A percentile compares a stretch with the other conserved stretches of the same genome.
phyloP scores from a whole-genome alignment of 2,113 vertebrate genomes.

The Verasper variegatus region DNA sequence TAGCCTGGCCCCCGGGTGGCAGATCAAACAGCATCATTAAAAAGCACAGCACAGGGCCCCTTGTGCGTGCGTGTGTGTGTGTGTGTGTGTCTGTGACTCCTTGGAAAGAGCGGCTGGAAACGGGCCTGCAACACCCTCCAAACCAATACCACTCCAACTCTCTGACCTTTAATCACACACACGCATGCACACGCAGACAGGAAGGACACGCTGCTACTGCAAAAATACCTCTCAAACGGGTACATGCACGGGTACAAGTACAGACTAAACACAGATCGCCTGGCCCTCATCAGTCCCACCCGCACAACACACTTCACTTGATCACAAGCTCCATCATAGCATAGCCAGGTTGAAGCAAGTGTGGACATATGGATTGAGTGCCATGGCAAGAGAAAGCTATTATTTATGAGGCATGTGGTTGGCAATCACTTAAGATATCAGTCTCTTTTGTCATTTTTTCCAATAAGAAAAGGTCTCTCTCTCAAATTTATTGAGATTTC shows the following conservation, averaged over 20 bases:
- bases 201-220: slow-evolving; percentile 24
- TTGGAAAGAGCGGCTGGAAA: slow-evolving; percentile 65
- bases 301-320: slow-evolving; percentile 45
- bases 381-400: slow-evolving; percentile 41
- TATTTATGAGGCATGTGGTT: slow-evolving; percentile 37
- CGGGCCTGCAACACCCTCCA: slow-evolving; percentile 64
- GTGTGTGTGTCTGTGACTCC: slow-evolving; percentile 45
- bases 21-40: slow-evolving; percentile 77
- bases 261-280: slow-evolving; percentile 49
- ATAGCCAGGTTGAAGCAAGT: slow-evolving; percentile 35
- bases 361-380: slow-evolving; percentile 68
- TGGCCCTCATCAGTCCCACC: slow-evolving; percentile 63
- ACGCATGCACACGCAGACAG: slow-evolving; percentile 14
- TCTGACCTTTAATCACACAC: slow-evolving; percentile 39
- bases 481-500: slow-evolving; percentile 5
- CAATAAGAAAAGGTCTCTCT: not conserved
- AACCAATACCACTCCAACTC: slow-evolving; percentile 62
- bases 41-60: slow-evolving; percentile 65
- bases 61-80: slow-evolving; percentile 55
- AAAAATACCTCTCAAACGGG: slow-evolving; percentile 21
- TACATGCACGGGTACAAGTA: slow-evolving; percentile 19
- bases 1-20: slow-evolving; percentile 55
- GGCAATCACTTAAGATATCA: slow-evolving; percentile 11
- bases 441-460: slow-evolving; percentile 21
- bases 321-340: slow-evolving; percentile 54